Base-by-base conservation (phyloP, 2,888 invertebrate genomes). In the Acrocera orbiculus region DNA sequence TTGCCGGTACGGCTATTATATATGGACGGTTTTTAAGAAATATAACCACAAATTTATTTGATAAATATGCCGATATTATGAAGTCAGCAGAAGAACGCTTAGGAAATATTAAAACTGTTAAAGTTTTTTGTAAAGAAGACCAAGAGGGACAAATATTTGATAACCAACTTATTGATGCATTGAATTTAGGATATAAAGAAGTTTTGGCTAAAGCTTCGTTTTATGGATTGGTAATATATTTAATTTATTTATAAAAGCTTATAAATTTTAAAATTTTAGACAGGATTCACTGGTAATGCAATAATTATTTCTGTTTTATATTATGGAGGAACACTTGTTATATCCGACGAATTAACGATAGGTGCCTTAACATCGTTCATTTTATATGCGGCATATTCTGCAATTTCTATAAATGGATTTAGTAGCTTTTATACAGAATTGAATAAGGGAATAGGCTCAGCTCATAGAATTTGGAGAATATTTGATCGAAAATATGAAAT, bases 311-410 rank as follows among this genome's bases (percentile, higher is more conserved):
- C 86, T 3, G 92, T 93, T 10, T 65, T 95, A 2, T 95, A 92
- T 57, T 83, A 83, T 48, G 93, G 93, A 1, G 90, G 92, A 1
- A 69, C 76, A 3, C 76, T 93, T 75, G 85, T 93, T 20, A 72
- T 82, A 0, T 72, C 76, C 2, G 70, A 81, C 27, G 64, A 75
- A 14, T 61, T 86, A 37, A 74, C 78, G 0, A 79, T 92, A 10
- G 93, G 95, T 5, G 79, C 81, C 41, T 65, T 96, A 13, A 92
- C 93, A 0, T 82, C 95, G 1, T 96, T 96, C 59, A 66, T 96
- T 9, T 59, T 96, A 10, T 96, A 96, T 51, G 92, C 95, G 0
- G 89, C 82, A 0, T 93, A 92, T 49, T 83, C 90, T 11, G 90
- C 89, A 9, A 71, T 92, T 19, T 87, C 92, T 24, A 72, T 93